Percentiles rank a stretch among this genome's conserved stretches.
These are phyloP conservation scores for Hirundichthys speculiger DNA, from an alignment of 2,113 vertebrate species.

Conservation along the genomic window DNA sequence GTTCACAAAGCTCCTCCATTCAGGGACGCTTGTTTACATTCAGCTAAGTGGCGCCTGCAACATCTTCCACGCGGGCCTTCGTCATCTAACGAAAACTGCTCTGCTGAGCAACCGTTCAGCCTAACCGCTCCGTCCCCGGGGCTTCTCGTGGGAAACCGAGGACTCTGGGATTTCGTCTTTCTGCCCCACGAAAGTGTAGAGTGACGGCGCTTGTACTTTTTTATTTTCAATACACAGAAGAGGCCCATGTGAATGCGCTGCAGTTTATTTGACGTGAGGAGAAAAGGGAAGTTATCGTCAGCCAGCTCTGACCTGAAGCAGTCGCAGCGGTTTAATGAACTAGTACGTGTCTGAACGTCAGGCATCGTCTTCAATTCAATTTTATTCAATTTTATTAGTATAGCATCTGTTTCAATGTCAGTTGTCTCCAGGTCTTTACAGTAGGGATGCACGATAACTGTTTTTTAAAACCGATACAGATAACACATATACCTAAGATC, in stretches of 20 bases:
- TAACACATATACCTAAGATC: too few relatives aligned
- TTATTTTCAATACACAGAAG: constrained; percentile 27
- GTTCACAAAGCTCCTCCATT: constrained; percentile 21
- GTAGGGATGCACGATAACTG: too few relatives aligned
- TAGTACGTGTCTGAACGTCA: constrained; percentile 16
- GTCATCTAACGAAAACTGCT: constrained; percentile 45
- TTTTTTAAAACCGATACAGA: too few relatives aligned
- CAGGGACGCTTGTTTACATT: constrained; percentile 55
- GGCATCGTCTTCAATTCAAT: too few relatives aligned
- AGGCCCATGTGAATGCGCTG: constrained; percentile 22
- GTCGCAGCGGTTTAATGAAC: constrained; percentile 14
- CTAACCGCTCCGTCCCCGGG: constrained; percentile 11
- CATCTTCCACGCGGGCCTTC: constrained; percentile 27
- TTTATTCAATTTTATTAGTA: too few relatives aligned
- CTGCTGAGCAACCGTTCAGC: constrained; percentile 55
- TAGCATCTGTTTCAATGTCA: too few relatives aligned
- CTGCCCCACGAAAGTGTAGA: constrained; percentile 14
- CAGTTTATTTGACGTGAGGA: constrained; percentile 31
- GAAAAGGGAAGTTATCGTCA: constrained; percentile 8
- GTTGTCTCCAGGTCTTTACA: too few relatives aligned
- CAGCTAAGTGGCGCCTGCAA: constrained; percentile 34
- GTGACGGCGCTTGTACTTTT: constrained; percentile 23
- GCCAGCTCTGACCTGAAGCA: too few relatives aligned
- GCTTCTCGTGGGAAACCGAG: constrained; percentile 32
- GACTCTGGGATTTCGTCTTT: constrained; percentile 44